Evolutionary conservation across 2,113 vertebrate species (phyloP).

Genomic region (Nothobranchius kuhntae): DNA sequence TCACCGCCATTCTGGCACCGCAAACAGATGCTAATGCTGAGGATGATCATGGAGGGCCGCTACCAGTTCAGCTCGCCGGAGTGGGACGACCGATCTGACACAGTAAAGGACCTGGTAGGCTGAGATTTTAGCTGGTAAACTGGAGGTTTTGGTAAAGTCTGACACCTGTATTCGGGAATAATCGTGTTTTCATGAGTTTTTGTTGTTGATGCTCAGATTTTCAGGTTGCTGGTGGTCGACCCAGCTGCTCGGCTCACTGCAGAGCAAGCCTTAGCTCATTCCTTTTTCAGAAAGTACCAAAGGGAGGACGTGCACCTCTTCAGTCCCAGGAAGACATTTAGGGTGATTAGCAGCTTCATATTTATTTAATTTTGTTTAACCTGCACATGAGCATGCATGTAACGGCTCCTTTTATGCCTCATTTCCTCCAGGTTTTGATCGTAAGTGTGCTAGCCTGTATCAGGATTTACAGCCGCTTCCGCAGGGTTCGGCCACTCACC

Average conservation of each 20-base stretch:
- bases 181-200: neutral
- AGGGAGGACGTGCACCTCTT: conserved; percentile 79
- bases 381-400: neutral
- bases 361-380: neutral
- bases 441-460: conserved; percentile 84
- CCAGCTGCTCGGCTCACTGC: conserved; percentile 81
- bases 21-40: conserved; percentile 91
- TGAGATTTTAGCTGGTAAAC: too few species aligned
- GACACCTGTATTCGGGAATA: too few species aligned
- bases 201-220: conserved; percentile 73
- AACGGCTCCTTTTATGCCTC: neutral
- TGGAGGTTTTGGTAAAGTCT: too few species aligned
- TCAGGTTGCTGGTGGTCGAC: conserved; percentile 82
- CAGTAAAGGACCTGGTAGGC: conserved; percentile 89
- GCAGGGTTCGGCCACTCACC: conserved; percentile 80
- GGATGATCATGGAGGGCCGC: conserved; percentile 90
- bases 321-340: conserved; percentile 83
- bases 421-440: conserved; percentile 79
- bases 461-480: conserved; percentile 80
- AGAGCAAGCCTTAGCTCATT: conserved; percentile 84
- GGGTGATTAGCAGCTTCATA: conserved; percentile 67
- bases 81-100: conserved; percentile 89
- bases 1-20: conserved; percentile 92
- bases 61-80: conserved; percentile 88
- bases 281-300: conserved; percentile 87